Evolutionary conservation across 2,113 vertebrate species (phyloP).

Genomic region (Murina feae): DNA sequence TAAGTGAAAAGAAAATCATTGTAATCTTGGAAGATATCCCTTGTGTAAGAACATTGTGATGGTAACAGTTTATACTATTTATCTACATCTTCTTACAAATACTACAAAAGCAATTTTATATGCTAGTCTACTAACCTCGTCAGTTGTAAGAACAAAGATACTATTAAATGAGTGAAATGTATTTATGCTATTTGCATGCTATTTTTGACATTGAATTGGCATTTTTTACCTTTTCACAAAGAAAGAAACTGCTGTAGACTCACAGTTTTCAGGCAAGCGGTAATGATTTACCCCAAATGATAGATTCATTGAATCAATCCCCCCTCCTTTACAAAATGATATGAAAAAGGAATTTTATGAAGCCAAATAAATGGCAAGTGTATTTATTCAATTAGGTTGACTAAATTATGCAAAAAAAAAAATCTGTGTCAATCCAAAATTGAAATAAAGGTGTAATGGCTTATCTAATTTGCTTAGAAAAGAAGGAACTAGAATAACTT

Average conservation of each 20-base stretch:
- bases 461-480: not conserved
- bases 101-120: not conserved
- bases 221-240: conserved; percentile 34
- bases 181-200: not conserved
- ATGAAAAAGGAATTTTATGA: conserved; percentile 21
- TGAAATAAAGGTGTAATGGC: not conserved
- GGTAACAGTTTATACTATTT: not conserved
- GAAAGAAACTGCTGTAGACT: not conserved
- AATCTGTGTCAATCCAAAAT: conserved; percentile 11
- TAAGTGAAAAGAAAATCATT: conserved; percentile 18
- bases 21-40: not conserved
- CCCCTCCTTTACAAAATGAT: not conserved
- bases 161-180: not conserved
- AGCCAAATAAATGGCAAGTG: conserved; percentile 31
- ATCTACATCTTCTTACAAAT: not conserved
- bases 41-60: not conserved
- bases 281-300: not conserved
- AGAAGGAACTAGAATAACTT: not conserved
- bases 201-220: not conserved
- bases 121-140: not conserved
- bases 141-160: not conserved
- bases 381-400: conserved; percentile 38
- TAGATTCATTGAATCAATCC: not conserved
- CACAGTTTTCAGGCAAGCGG: not conserved
- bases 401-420: conserved; percentile 44